Conservation (phyloP, 2,888 invertebrate species). For the Pristionchus japonicus region DNA sequence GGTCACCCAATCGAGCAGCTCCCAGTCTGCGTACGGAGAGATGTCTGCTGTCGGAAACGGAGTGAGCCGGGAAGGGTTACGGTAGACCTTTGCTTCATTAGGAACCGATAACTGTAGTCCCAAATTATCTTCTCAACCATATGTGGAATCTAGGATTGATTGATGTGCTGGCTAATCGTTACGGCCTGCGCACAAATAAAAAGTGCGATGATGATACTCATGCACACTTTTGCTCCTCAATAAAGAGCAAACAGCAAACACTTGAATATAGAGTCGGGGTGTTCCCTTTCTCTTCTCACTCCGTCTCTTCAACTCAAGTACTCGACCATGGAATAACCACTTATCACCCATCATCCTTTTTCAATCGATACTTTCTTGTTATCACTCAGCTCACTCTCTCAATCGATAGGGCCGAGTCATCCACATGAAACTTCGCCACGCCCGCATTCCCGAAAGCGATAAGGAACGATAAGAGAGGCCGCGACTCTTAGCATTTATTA, state of each 20-base stretch:
- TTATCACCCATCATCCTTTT: neutral
- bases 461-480: slow-evolving; percentile 28
- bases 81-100: neutral
- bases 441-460: slow-evolving; percentile 24
- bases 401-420: slow-evolving; percentile 15
- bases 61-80: neutral
- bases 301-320: slow-evolving; percentile 17
- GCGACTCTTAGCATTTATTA: slow-evolving; percentile 17
- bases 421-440: slow-evolving; percentile 15
- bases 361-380: neutral
- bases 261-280: slow-evolving; percentile 35
- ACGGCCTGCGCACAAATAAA: too few species aligned
- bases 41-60: neutral
- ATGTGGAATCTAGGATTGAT: too few species aligned
- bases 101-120: too few species aligned
- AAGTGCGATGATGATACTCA: slow-evolving; percentile 29
- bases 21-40: neutral
- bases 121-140: too few species aligned
- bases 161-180: too few species aligned
- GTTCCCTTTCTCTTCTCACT: neutral
- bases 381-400: neutral
- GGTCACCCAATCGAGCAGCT: neutral
- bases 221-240: slow-evolving; percentile 13
- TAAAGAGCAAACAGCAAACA: slow-evolving; percentile 27
- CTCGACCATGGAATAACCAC: slow-evolving; percentile 15